Percentiles rank a stretch among this genome's conserved stretches.
Conservation (phyloP, 2,888 invertebrate species). For the Dromius quadrimaculatus region DNA sequence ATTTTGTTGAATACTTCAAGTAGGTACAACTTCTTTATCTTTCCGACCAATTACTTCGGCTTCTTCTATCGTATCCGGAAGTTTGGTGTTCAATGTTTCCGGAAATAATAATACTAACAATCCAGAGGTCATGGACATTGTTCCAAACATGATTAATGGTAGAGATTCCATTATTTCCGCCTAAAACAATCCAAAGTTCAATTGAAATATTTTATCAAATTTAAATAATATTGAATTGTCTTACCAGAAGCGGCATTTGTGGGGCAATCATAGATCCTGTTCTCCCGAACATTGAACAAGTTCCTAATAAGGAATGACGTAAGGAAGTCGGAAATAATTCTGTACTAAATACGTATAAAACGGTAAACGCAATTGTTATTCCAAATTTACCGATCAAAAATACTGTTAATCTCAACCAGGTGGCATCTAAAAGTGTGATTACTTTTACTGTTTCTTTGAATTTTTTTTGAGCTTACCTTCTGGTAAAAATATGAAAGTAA, state of each 20-base stretch:
- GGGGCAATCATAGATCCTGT: slow-evolving; percentile 76
- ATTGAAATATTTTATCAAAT: background rate
- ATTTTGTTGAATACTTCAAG: slow-evolving; percentile 13
- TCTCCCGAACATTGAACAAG: slow-evolving; percentile 76
- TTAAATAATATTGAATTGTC: slow-evolving; percentile 26
- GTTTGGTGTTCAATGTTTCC: slow-evolving; percentile 76
- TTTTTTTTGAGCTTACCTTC: slow-evolving; percentile 63
- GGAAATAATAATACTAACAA: slow-evolving; percentile 75
- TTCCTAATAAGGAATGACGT: slow-evolving; percentile 73
- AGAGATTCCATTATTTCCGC: slow-evolving; percentile 66
- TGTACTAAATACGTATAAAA: slow-evolving; percentile 76
- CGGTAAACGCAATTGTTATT: slow-evolving; percentile 75
- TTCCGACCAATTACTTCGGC: slow-evolving; percentile 70
- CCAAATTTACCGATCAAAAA: slow-evolving; percentile 75
- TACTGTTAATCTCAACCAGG: slow-evolving; percentile 68
- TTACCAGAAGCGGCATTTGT: slow-evolving; percentile 76
- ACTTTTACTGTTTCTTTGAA: background rate
- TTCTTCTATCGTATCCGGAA: slow-evolving; percentile 78
- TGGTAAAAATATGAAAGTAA: slow-evolving; percentile 72
- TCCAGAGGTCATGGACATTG: slow-evolving; percentile 73
- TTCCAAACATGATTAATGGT: slow-evolving; percentile 75
- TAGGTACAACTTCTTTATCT: background rate
- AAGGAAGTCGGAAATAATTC: slow-evolving; percentile 77
- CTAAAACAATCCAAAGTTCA: slow-evolving; percentile 56
- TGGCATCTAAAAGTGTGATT: slow-evolving; percentile 65